These are phyloP conservation scores for Antrozous pallidus DNA, from an alignment of 2,797 vertebrate species.

Conservation along the genomic window DNA sequence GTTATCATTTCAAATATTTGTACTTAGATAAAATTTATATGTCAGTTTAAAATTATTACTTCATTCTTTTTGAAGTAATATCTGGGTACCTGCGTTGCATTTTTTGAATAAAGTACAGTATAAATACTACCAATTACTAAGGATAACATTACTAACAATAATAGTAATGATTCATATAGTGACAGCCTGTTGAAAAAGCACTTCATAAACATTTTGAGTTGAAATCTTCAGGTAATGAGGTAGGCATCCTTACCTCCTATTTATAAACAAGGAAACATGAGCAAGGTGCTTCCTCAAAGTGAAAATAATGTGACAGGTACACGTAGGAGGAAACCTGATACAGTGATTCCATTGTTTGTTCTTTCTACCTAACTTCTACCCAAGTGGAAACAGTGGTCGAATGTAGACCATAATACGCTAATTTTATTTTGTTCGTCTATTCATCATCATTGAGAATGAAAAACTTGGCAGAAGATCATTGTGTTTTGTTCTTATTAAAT, in stretches of 20 bases:
- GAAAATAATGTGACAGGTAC: neutral
- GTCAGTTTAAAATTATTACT: neutral
- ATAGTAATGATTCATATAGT: neutral
- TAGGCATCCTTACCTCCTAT: neutral
- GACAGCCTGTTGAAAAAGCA: neutral
- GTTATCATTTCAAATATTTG: neutral
- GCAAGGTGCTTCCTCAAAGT: neutral
- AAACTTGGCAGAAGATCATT: neutral
- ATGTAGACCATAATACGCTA: neutral
- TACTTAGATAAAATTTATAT: neutral
- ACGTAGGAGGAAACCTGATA: neutral
- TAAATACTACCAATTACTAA: neutral
- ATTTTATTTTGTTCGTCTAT: neutral
- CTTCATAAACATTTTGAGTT: neutral
- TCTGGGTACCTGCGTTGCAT: neutral
- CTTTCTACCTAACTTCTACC: neutral
- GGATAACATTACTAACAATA: neutral
- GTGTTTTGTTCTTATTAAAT: neutral
- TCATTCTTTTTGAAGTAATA: neutral
- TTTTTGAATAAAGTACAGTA: neutral
- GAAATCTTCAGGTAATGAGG: neutral
- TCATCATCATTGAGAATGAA: neutral
- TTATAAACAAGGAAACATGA: neutral
- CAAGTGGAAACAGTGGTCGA: neutral
- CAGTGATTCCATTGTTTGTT: neutral